Evolutionary conservation across 2,888 invertebrate species (phyloP).

Genomic region (Crossocerus cetratus): DNA sequence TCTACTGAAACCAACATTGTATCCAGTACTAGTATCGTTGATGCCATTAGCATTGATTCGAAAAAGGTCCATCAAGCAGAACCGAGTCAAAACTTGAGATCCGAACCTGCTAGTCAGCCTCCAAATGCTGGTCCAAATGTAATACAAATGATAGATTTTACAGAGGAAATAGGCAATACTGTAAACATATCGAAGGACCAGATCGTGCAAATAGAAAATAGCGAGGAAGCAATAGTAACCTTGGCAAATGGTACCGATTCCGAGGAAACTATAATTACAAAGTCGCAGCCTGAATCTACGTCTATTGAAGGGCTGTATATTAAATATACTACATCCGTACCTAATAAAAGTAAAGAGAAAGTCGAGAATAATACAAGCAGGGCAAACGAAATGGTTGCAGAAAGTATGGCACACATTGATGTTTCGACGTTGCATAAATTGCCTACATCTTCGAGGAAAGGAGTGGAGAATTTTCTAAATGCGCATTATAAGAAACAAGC

Average conservation of each 20-base stretch:
- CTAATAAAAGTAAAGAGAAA: too few species aligned
- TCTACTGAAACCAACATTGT: slow-evolving; percentile 26
- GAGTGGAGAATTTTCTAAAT: too few species aligned
- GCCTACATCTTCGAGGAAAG: not conserved
- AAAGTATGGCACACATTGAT: too few species aligned
- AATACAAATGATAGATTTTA: slow-evolving; percentile 73
- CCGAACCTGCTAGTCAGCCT: slow-evolving; percentile 66
- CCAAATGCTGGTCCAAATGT: slow-evolving; percentile 65
- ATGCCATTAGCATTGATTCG: too few species aligned
- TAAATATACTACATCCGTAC: too few species aligned
- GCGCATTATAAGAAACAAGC: slow-evolving; percentile 53
- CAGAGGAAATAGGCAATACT: slow-evolving; percentile 67
- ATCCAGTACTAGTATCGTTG: slow-evolving; percentile 21
- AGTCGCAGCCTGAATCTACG: not conserved
- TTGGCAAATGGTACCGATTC: slow-evolving; percentile 25
- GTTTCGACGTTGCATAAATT: too few species aligned
- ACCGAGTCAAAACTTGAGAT: slow-evolving; percentile 26
- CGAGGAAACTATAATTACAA: slow-evolving; percentile 14
- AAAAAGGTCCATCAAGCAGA: too few species aligned
- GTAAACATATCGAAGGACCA: slow-evolving; percentile 42
- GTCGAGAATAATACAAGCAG: too few species aligned
- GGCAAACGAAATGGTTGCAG: too few species aligned
- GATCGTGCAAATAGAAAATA: slow-evolving; percentile 39
- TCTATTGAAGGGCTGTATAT: not conserved
- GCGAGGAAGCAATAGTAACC: slow-evolving; percentile 42